A percentile compares a stretch with the other conserved stretches of the same genome.
Evolutionary conservation across 2,113 vertebrate species (phyloP).

Genomic region (Odobenus rosmarus): DNA sequence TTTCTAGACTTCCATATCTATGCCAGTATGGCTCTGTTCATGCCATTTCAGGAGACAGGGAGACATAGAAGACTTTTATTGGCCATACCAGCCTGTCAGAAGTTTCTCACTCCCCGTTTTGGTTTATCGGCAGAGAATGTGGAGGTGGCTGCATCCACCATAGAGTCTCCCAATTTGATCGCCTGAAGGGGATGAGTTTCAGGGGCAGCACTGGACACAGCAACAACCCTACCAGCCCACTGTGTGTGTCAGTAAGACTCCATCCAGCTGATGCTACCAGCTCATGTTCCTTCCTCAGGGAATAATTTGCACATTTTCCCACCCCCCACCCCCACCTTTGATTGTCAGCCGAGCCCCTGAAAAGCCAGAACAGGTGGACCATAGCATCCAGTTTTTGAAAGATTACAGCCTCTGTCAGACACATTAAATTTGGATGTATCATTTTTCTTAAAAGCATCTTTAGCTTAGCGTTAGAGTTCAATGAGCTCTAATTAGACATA

Average conservation of each 20-base stretch:
- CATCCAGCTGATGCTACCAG: not conserved
- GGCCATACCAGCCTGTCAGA: not conserved
- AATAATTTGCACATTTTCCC: not conserved
- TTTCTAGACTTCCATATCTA: not conserved
- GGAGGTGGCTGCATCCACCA: not conserved
- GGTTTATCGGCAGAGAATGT: not conserved
- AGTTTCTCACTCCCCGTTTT: not conserved
- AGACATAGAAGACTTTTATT: not conserved
- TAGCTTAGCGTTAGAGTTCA: not conserved
- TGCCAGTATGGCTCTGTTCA: not conserved
- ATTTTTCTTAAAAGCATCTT: not conserved
- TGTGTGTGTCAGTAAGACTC: not conserved
- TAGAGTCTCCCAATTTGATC: not conserved
- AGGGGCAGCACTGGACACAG: not conserved
- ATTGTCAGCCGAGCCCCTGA: not conserved
- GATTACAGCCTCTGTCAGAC: not conserved
- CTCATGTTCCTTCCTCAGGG: too few relatives aligned
- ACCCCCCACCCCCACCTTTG: not conserved
- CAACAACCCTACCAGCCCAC: not conserved
- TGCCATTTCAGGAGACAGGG: not conserved
- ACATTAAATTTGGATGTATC: not conserved
- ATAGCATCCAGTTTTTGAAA: not conserved
- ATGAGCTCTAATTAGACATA: not conserved
- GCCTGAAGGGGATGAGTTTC: not conserved
- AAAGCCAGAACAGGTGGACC: not conserved